A percentile compares a stretch with the other conserved stretches of the same genome.
Conservation (phyloP, 1,140 invertebrate species). For the Paracyclopina nana region DNA sequence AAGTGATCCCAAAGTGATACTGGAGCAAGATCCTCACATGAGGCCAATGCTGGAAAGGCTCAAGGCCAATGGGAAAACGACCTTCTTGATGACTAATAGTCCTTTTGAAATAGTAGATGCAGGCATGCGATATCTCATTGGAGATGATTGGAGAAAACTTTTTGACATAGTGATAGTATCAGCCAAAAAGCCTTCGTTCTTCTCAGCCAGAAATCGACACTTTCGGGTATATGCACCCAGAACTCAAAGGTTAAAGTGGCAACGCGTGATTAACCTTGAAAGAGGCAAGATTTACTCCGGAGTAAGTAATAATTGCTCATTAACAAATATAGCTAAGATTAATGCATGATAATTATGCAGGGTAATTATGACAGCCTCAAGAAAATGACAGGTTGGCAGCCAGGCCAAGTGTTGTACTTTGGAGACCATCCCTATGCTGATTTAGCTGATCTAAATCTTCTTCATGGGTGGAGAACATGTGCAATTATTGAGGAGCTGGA, state of each 20-base stretch:
- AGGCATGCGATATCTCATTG: slow-evolving; percentile 75
- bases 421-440: slow-evolving; percentile 96
- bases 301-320: slow-evolving; percentile 31
- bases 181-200: slow-evolving; percentile 86
- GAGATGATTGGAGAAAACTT: slow-evolving; percentile 64
- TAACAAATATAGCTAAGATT: background rate
- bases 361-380: slow-evolving; percentile 78
- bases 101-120: slow-evolving; percentile 56
- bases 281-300: slow-evolving; percentile 83
- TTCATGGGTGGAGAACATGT: slow-evolving; percentile 90
- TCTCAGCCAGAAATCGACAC: slow-evolving; percentile 71
- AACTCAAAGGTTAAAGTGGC: slow-evolving; percentile 64
- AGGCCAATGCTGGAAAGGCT: slow-evolving; percentile 54
- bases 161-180: slow-evolving; percentile 90
- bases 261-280: slow-evolving; percentile 60
- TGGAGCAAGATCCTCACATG: slow-evolving; percentile 53
- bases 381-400: slow-evolving; percentile 75
- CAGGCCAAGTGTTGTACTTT: slow-evolving; percentile 81
- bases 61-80: slow-evolving; percentile 51
- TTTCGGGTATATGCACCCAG: slow-evolving; percentile 67
- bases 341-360: background rate
- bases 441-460: slow-evolving; percentile 80
- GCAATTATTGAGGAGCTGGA: slow-evolving; percentile 67
- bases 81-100: slow-evolving; percentile 91
- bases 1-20: slow-evolving; percentile 52